Evolutionary conservation across 2,888 invertebrate genomes (phyloP), one percentile per base, ranked within the genome.

Genomic region (Morpho helenor): DNA sequence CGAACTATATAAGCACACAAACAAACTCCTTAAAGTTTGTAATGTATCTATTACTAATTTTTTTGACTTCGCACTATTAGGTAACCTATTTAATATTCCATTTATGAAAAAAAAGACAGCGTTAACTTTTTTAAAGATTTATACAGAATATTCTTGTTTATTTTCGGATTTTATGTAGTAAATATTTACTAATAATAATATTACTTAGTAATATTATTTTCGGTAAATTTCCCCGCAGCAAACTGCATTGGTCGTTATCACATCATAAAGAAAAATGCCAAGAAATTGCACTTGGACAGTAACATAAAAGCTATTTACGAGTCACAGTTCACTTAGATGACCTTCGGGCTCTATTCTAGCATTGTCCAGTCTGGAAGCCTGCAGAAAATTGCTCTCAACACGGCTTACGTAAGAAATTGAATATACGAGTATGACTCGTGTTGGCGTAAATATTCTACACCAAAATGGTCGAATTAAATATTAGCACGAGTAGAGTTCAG

Each of bases 281-380:
- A 52, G 52, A 45, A 39, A 52, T 45, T 52, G 52, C 52, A 52
- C 52, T 52, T 8, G 10, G 39, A 45, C 6, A 45, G 42, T 23
- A 39, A 39, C 52, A 45, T 16, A n/a, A 39, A 44, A 52, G 43
- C 39, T 52, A 45, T 55, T 39, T 55, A 31, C 10, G 49, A 52
- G 58, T 49, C 8, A 49, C 52, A 52, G 59, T 60, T 58, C 57
- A 63, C 49, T 52, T 49, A 49, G 47, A 50, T 56, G 63, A 60
- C 63, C 60, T 47, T 43, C 22, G 47, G 56, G 44, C 42, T 56
- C 45, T 53, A 60, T 55, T 63, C 57, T 49, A 44, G 49, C 46
- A 63, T 63, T 52, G 56, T 59, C 59, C 56, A 43, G 45, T 23
- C 40, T 22, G 49, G 56, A 8, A 50, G 63, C 55, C 63, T 63